Evolutionary conservation across 1,140 invertebrate species (phyloP), one percentile per base, ranked within the genome.

Genomic region (Atta texana): DNA sequence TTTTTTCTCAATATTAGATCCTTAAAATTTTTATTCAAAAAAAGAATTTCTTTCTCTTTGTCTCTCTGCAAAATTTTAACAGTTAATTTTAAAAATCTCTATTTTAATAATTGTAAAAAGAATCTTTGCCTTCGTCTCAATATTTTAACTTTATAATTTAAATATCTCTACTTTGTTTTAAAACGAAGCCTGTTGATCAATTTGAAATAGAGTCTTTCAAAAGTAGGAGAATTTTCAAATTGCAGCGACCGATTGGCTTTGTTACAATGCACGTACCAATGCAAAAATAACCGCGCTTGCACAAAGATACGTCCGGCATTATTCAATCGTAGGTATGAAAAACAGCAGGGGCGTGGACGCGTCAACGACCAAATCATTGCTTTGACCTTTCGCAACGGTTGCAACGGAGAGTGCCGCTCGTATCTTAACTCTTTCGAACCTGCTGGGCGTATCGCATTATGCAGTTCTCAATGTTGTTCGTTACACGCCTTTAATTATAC

Each of bases 341-440:
- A 77, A 86, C 34, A 82, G 18, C 53, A 76, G 53, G 39, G 68
- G 57, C 80, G 21, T 80, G n/a, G 61, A 69, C 63, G 21, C 28
- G 71, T 88, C 78, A 89, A 88, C 63, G 88, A 78, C 61, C 86
- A 80, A 82, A 85, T 77, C 86, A 87, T 76, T 53, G 64, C 66
- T 75, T 59, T 81, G 71, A 87, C 87, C 85, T 87, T 44, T 87
- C 72, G 31, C 51, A 34, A 53, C 4, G 66, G 53, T 53, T 76
- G n/a, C 81, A 66, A 14, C 31, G 14, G 21, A 55, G 24, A 53
- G 34, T 10, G 55, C 55, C 21, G 21, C 24, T 28, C 28, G 21
- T 72, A 61, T 64, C 61, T 74, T n/a, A 31, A 74, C 57, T 80
- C 34, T 1, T 49, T 55, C 69, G 31, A 59, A 80, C 53, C 51